Evolutionary conservation across 2,797 vertebrate genomes (phyloP), one percentile per base, ranked within the genome.

Genomic region (Apogon hyalosoma): DNA sequence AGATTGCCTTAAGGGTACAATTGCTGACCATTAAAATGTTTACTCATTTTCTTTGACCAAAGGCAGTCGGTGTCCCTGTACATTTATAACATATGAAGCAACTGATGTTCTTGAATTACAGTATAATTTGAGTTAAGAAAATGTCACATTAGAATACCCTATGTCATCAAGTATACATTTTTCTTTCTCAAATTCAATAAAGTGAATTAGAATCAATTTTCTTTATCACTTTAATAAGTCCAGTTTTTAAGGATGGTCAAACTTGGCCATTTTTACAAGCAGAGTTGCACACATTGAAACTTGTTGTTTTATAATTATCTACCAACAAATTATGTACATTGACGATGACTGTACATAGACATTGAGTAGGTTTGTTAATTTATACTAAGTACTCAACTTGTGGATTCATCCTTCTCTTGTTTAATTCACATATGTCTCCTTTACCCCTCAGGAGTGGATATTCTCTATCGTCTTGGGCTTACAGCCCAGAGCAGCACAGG

Each of bases 391-490:
- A 10, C 7, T 3, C 1, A 36, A 7, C 36, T 61, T 36, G 38
- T 2, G 48, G 14, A 63, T 19, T 45, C 5, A 21, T 2, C 55
- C 3, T 39, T 1, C 6, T 8, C 18, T 33, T 55, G 21, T 55
- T 50, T 64, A 74, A 4, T 62, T 76, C 12, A 77, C 12, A 11
- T 6, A 13, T 76, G 63, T 80, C 47, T 68, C 56, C 41, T 87
- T 39, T 88, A 15, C 83, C 41, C 31, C 82, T 28, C 88, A 99
- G 98, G 95, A 88, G 94, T 98, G 93, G 96, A 98, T 91, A 87
- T 98, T 83, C 95, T 99, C 88, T 93, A 94, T 84, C 95, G 85
- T 54, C 87, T 98, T 87, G 95, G 95, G 79, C 94, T 98, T 71
- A 92, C 92, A 77, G 87, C 58, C 85, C 86, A 77, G 78, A 89